These are phyloP conservation scores for Halichoeres trimaculatus DNA, from an alignment of 2,113 vertebrate genomes.

Conservation along the genomic window DNA sequence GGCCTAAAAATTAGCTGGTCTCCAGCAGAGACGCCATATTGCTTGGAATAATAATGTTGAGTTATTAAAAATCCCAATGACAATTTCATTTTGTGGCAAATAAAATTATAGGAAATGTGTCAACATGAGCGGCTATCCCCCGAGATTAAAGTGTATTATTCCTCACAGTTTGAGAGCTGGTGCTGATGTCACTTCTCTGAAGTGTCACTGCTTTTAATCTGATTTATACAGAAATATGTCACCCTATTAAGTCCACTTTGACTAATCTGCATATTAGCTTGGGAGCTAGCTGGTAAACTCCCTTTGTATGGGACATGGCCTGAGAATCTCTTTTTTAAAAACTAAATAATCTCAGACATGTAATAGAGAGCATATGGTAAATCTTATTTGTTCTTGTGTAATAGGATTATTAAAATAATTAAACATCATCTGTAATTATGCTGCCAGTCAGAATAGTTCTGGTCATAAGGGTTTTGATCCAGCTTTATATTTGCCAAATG, in stretches of 20 bases:
- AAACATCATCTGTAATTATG: slow-evolving; percentile 59
- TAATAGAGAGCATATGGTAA: slow-evolving; percentile 55
- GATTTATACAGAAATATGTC: slow-evolving; percentile 79
- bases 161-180: slow-evolving; percentile 63
- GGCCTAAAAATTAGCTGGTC: slow-evolving; percentile 79
- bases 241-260: slow-evolving; percentile 71
- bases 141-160: slow-evolving; percentile 71
- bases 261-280: slow-evolving; percentile 77
- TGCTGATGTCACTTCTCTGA: slow-evolving; percentile 70
- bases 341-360: slow-evolving; percentile 45
- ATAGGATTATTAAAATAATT: slow-evolving; percentile 78
- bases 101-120: slow-evolving; percentile 75
- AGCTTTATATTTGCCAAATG: slow-evolving; percentile 46
- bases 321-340: slow-evolving; percentile 15
- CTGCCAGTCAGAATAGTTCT: slow-evolving; percentile 51
- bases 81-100: slow-evolving; percentile 77
- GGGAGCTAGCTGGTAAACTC: slow-evolving; percentile 47
- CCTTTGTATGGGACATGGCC: slow-evolving; percentile 49
- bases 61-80: slow-evolving; percentile 79
- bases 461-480: slow-evolving; percentile 55
- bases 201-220: slow-evolving; percentile 78
- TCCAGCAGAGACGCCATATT: slow-evolving; percentile 83
- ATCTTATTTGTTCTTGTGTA: slow-evolving; percentile 71
- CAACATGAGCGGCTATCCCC: slow-evolving; percentile 71
- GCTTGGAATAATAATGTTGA: slow-evolving; percentile 79